A percentile compares a stretch with the other conserved stretches of the same genome.
Conservation (phyloP, 2,113 vertebrate species). For the Ptychochromis oligacanthus region DNA sequence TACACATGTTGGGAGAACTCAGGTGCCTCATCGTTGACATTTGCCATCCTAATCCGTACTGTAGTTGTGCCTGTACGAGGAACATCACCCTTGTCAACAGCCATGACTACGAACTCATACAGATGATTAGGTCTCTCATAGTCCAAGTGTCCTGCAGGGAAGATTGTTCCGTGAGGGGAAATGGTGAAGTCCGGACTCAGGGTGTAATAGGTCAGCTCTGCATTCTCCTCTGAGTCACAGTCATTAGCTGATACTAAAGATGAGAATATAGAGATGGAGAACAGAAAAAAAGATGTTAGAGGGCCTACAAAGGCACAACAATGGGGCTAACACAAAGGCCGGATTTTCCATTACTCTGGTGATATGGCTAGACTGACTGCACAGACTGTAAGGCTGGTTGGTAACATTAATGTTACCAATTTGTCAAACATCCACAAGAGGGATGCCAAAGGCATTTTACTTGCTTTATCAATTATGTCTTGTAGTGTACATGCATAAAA, state of each 20-base stretch:
- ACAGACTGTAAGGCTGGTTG: background rate
- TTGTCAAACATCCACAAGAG: background rate
- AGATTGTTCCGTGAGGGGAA: constrained; percentile 86
- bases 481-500: background rate
- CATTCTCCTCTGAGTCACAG: constrained; percentile 88
- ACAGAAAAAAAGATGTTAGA: background rate
- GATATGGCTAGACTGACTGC: background rate
- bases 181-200: constrained; percentile 88
- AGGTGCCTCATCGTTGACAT: constrained; percentile 90
- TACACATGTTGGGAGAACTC: constrained; percentile 87
- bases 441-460: background rate
- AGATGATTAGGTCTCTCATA: constrained; percentile 87
- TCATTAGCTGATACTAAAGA: constrained; percentile 86
- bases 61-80: constrained; percentile 88
- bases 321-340: background rate
- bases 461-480: background rate
- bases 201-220: constrained; percentile 85
- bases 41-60: constrained; percentile 86
- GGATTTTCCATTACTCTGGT: background rate
- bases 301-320: background rate
- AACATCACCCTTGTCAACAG: constrained; percentile 85
- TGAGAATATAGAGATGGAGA: background rate
- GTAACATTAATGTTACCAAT: too few relatives aligned
- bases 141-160: constrained; percentile 83
- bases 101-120: constrained; percentile 91